Conservation (phyloP, 2,797 vertebrate genomes). For the Falco peregrinus region DNA sequence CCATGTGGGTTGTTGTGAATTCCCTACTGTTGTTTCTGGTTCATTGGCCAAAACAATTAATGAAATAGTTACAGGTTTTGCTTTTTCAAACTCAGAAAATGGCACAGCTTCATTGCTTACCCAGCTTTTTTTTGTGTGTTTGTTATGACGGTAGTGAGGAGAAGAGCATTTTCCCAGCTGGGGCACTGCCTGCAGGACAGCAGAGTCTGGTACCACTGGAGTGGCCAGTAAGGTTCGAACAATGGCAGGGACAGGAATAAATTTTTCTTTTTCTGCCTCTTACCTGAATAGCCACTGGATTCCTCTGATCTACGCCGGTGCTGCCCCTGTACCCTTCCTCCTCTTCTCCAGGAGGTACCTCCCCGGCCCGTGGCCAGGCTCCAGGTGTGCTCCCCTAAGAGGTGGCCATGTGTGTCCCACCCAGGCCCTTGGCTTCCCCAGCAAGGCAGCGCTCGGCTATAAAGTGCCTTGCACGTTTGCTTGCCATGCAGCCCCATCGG, state of each 20-base stretch:
- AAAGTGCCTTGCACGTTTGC: accelerated
- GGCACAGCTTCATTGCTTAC: not conserved
- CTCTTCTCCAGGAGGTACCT: not conserved
- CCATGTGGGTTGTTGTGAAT: not conserved
- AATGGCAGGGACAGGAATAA: not conserved
- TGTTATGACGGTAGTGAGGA: not conserved
- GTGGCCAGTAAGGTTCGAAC: not conserved
- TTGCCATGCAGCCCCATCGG: accelerated
- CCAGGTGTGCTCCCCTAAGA: not conserved
- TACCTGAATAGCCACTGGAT: not conserved
- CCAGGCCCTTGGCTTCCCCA: not conserved
- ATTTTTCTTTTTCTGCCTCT: not conserved
- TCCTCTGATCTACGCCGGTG: not conserved
- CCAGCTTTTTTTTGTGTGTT: not conserved
- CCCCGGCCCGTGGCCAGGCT: accelerated
- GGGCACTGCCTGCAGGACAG: not conserved
- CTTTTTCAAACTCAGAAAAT: not conserved
- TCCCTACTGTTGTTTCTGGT: not conserved
- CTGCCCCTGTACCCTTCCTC: not conserved
- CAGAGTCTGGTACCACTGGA: not conserved
- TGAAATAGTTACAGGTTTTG: not conserved
- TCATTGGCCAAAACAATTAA: not conserved
- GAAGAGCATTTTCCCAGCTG: not conserved
- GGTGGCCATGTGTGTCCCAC: not conserved
- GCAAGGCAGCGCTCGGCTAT: accelerated